Percentiles rank a stretch among this genome's conserved stretches.
Conservation (phyloP, 2,888 invertebrate genomes). For the Boloria selene region DNA sequence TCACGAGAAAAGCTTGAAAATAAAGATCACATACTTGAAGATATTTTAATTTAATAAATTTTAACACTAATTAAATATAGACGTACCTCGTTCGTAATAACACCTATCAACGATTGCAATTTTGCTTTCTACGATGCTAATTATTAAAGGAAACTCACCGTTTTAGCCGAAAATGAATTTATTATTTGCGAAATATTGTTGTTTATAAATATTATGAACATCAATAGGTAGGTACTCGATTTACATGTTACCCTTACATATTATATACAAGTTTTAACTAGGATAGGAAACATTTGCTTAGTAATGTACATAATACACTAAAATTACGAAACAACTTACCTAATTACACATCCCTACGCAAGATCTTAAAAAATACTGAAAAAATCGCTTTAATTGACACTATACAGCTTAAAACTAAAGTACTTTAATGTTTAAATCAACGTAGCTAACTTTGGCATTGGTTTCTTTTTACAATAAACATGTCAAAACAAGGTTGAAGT, state of each 20-base stretch:
- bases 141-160: constrained; percentile 81
- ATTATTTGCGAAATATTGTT: constrained; percentile 57
- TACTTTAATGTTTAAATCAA: constrained; percentile 69
- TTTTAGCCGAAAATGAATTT: constrained; percentile 57
- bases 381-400: constrained; percentile 78
- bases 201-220: constrained; percentile 74
- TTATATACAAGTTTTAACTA: constrained; percentile 77
- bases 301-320: constrained; percentile 74
- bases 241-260: constrained; percentile 70
- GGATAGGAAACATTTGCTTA: constrained; percentile 80
- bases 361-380: constrained; percentile 79
- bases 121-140: constrained; percentile 74
- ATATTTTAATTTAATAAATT: constrained; percentile 63
- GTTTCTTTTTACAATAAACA: constrained; percentile 77
- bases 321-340: constrained; percentile 75
- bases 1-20: constrained; percentile 49
- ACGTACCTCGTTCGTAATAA: constrained; percentile 69
- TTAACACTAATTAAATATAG: constrained; percentile 72
- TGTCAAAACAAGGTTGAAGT: constrained; percentile 74
- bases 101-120: constrained; percentile 75
- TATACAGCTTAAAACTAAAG: constrained; percentile 79
- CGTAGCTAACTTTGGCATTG: constrained; percentile 83
- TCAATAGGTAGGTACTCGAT: constrained; percentile 78
- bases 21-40: constrained; percentile 51
- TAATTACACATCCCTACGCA: constrained; percentile 70